These are phyloP conservation scores for Sarcophaga subvicina DNA, from an alignment of 2,888 invertebrate genomes.

Conservation along the genomic window DNA sequence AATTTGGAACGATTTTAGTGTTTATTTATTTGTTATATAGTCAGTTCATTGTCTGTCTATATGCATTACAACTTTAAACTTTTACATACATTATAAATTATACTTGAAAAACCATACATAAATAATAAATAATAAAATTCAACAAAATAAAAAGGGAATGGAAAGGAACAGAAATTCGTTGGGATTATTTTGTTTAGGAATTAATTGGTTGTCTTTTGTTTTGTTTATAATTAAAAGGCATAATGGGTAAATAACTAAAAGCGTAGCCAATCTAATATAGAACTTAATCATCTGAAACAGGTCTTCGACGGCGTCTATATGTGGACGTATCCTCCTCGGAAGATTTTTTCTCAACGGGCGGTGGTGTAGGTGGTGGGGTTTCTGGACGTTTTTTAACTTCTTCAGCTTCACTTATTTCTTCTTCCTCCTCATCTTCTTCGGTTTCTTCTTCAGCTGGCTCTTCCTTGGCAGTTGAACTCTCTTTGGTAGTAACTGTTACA, in stretches of 20 bases:
- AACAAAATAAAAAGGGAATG: no score
- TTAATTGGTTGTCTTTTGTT: slow-evolving; percentile 47
- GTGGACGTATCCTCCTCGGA: slow-evolving; percentile 31
- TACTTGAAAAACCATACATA: not conserved
- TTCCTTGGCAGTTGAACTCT: slow-evolving; percentile 27
- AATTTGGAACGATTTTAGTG: not conserved
- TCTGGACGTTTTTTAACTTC: slow-evolving; percentile 70
- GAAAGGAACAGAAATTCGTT: no score
- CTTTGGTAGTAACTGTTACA: slow-evolving; percentile 40
- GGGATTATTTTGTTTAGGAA: not conserved
- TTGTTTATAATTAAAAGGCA: slow-evolving; percentile 9
- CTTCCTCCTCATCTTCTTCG: slow-evolving; percentile 58
- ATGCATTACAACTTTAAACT: not conserved
- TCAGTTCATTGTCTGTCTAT: not conserved
- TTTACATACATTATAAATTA: not conserved
- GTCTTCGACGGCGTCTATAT: slow-evolving; percentile 67
- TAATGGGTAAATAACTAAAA: not conserved
- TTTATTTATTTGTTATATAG: not conserved
- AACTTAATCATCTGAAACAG: slow-evolving; percentile 67
- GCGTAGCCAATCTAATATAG: not conserved
- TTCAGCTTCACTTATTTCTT: slow-evolving; percentile 70
- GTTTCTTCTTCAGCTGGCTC: slow-evolving; percentile 23
- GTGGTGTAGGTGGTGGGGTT: slow-evolving; percentile 57
- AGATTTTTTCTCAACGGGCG: slow-evolving; percentile 37
- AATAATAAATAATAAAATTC: no score